These are phyloP conservation scores for Taenioides sp. DNA, from an alignment of 2,797 vertebrate species.

Conservation along the genomic window DNA sequence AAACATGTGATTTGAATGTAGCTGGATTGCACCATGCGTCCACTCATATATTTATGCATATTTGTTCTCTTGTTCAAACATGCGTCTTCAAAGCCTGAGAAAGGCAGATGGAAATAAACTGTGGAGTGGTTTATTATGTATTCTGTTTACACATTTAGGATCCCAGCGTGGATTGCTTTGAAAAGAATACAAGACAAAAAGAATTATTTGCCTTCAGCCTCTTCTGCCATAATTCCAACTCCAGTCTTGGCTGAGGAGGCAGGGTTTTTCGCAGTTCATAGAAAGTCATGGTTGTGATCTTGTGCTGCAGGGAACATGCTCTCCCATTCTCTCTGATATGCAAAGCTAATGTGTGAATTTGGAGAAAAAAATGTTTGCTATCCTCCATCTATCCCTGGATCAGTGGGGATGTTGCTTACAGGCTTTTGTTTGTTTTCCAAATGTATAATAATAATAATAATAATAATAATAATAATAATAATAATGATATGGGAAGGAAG, in stretches of 20 bases:
- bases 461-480: constrained; percentile 29
- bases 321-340: constrained; percentile 66
- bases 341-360: constrained; percentile 60
- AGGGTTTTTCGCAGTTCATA: constrained; percentile 49
- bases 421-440: constrained; percentile 65
- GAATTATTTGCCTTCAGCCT: constrained; percentile 49
- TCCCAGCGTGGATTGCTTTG: constrained; percentile 36
- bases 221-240: constrained; percentile 42
- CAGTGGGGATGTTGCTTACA: constrained; percentile 61
- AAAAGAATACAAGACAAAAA: constrained; percentile 46
- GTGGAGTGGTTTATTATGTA: constrained; percentile 31
- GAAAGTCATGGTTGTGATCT: constrained; percentile 64
- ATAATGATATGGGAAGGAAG: constrained; percentile 39
- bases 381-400: constrained; percentile 60
- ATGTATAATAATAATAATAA: constrained; percentile 39
- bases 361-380: constrained; percentile 55
- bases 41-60: constrained; percentile 60
- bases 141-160: constrained; percentile 54
- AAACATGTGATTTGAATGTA: constrained; percentile 52
- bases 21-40: constrained; percentile 31
- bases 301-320: constrained; percentile 62
- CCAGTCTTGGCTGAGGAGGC: constrained; percentile 44
- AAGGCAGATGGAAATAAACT: constrained; percentile 35
- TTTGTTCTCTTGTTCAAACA: constrained; percentile 43
- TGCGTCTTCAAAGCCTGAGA: constrained; percentile 26